These are phyloP conservation scores for Brachirus orientalis DNA, from an alignment of 2,113 vertebrate species.

Conservation along the genomic window DNA sequence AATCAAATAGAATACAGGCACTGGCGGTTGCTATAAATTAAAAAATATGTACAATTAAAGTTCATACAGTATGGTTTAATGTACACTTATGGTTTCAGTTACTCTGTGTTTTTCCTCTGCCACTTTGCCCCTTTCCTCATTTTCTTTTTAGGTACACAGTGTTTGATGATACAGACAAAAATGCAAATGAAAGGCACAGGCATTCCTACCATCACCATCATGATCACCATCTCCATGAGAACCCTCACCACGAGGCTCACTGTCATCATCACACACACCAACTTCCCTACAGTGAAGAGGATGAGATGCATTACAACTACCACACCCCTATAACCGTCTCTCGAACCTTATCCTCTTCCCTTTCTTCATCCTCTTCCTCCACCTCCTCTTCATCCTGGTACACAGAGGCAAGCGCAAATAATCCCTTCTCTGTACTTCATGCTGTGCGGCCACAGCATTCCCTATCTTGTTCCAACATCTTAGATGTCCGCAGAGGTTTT, in stretches of 20 bases:
- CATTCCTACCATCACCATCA: conserved; percentile 36
- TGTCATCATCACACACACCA: conserved; percentile 26
- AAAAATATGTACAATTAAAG: neutral
- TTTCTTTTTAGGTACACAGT: conserved; percentile 46
- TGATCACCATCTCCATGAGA: conserved; percentile 29
- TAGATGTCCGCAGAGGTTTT: conserved; percentile 58
- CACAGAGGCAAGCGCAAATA: conserved; percentile 75
- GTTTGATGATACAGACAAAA: conserved; percentile 53
- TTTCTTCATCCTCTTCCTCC: conserved; percentile 72
- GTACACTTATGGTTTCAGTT: neutral
- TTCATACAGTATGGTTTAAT: neutral
- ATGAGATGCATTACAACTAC: conserved; percentile 54
- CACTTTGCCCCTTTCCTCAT: neutral
- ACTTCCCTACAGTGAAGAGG: conserved; percentile 50
- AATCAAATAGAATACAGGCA: no score
- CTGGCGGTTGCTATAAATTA: neutral
- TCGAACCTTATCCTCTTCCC: conserved; percentile 71
- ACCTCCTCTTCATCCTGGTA: conserved; percentile 75
- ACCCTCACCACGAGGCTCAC: conserved; percentile 15
- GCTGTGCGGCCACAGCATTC: conserved; percentile 74
- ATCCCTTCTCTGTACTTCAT: conserved; percentile 54
- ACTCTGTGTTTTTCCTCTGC: neutral
- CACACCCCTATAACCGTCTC: conserved; percentile 55
- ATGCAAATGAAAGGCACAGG: conserved; percentile 51
- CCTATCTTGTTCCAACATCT: conserved; percentile 81